These are phyloP conservation scores for Sinelater perroti DNA, from an alignment of 2,888 invertebrate species.

Conservation along the genomic window DNA sequence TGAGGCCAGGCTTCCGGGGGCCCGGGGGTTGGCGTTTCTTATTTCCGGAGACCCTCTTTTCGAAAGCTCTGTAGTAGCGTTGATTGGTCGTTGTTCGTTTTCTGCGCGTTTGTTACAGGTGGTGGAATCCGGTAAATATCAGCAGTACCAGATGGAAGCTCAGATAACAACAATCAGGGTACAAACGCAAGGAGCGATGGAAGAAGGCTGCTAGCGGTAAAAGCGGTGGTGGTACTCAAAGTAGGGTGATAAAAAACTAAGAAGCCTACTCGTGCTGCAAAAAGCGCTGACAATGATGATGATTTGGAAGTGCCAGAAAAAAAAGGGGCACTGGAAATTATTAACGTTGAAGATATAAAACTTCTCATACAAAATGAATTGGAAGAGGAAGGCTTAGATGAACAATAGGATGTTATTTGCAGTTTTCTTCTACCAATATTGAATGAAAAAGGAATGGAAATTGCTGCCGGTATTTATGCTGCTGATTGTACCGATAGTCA, in stretches of 20 bases:
- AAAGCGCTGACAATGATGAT: slow-evolving; percentile 72
- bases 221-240: slow-evolving; percentile 91
- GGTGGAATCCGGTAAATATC: slow-evolving; percentile 78
- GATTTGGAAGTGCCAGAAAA: slow-evolving; percentile 59
- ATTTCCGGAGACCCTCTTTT: no score
- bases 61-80: no score
- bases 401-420: slow-evolving; percentile 75
- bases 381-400: slow-evolving; percentile 78
- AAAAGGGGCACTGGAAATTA: slow-evolving; percentile 69
- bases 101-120: no score
- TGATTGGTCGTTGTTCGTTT: no score
- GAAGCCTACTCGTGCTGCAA: slow-evolving; percentile 72
- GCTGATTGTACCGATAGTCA: slow-evolving; percentile 74
- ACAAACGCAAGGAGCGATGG: slow-evolving; percentile 82
- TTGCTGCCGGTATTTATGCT: slow-evolving; percentile 79
- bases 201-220: slow-evolving; percentile 89
- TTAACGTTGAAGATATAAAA: slow-evolving; percentile 74
- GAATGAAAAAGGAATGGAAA: slow-evolving; percentile 71
- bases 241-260: slow-evolving; percentile 95
- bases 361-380: slow-evolving; percentile 67
- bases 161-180: slow-evolving; percentile 61
- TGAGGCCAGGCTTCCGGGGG: no score
- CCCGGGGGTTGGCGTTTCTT: no score
- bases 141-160: slow-evolving; percentile 75
- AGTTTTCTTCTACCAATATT: slow-evolving; percentile 74